A percentile compares a stretch with the other conserved stretches of the same genome.
These are phyloP conservation scores for Babylonia areolata DNA, from an alignment of 1,140 invertebrate genomes.

Conservation along the genomic window DNA sequence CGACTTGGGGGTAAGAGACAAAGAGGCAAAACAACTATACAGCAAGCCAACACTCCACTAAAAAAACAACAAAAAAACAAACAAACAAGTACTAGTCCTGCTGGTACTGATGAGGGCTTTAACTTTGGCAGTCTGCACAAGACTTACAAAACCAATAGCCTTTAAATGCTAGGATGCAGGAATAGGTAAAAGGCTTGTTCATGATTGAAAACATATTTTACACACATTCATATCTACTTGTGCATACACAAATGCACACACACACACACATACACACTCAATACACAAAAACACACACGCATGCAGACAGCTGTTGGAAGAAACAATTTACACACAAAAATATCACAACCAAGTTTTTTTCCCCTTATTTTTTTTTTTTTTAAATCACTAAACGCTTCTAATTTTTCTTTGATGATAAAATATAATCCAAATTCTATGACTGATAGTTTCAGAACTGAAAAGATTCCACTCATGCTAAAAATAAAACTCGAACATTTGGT, in stretches of 20 bases:
- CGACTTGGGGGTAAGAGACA: background rate
- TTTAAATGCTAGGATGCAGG: background rate
- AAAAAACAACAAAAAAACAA: background rate
- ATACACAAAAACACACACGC: background rate
- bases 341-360: background rate
- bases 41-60: slow-evolving; percentile 8
- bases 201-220: background rate
- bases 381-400: background rate
- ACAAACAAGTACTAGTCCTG: no score
- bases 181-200: background rate
- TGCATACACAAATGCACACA: background rate
- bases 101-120: background rate
- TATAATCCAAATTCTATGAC: background rate
- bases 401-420: background rate
- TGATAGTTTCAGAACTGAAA: background rate
- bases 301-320: background rate
- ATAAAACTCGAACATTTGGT: background rate
- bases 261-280: background rate
- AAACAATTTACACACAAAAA: background rate
- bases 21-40: background rate
- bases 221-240: background rate
- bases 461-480: background rate
- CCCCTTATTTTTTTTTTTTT: background rate
- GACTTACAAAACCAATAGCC: background rate
- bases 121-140: background rate